phyloP scores from a whole-genome alignment of 2,113 vertebrate species.

The Boleophthalmus pectinirostris region DNA sequence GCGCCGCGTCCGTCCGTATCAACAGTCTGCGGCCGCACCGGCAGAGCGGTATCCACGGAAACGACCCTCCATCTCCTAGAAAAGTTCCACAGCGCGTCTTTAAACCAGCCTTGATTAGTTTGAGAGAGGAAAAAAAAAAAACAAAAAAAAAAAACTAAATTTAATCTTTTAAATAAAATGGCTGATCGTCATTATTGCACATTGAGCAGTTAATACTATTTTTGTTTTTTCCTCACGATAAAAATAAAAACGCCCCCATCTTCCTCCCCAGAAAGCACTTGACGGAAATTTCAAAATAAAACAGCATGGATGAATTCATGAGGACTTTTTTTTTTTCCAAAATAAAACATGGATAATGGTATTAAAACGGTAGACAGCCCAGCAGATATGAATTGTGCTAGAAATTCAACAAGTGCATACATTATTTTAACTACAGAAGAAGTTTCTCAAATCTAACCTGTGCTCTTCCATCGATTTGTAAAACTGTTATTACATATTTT shows the following conservation, averaged over 20 bases:
- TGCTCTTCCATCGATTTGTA: slow-evolving; percentile 63
- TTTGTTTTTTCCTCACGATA: slow-evolving; percentile 37
- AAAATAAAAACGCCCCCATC: slow-evolving; percentile 37
- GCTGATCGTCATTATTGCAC: slow-evolving; percentile 78
- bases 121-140: too few species aligned
- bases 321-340: neutral
- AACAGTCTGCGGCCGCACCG: too few species aligned
- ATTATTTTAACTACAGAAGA: slow-evolving; percentile 61
- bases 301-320: neutral
- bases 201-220: slow-evolving; percentile 74
- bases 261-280: slow-evolving; percentile 57
- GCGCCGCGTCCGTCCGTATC: too few species aligned
- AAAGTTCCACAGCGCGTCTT: slow-evolving; percentile 1
- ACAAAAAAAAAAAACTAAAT: too few species aligned
- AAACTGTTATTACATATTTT: slow-evolving; percentile 32
- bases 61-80: neutral
- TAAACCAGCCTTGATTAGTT: slow-evolving; percentile 41
- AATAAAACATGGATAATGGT: neutral
- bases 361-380: slow-evolving; percentile 3
- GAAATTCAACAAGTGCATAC: slow-evolving; percentile 75
- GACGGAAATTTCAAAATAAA: slow-evolving; percentile 4
- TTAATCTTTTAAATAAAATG: slow-evolving; percentile 65
- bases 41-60: too few species aligned
- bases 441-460: slow-evolving; percentile 65
- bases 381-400: slow-evolving; percentile 71